Evolutionary conservation across 2,888 invertebrate species (phyloP).

Genomic region (Epinotia demarniana): DNA sequence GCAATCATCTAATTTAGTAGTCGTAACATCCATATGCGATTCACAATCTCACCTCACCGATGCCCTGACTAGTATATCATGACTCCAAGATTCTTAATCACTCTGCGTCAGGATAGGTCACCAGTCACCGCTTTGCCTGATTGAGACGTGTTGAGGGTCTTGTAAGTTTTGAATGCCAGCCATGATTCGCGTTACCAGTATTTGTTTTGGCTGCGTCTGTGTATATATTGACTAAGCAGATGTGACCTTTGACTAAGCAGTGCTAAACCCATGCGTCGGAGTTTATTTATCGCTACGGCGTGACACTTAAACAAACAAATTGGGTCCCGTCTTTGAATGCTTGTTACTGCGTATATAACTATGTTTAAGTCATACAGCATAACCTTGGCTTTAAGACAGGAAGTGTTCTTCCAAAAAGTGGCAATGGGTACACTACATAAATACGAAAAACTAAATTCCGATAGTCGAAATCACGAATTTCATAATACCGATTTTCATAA

Average conservation of each 20-base stretch:
- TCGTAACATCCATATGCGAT: neutral
- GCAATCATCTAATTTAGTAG: conserved; percentile 14
- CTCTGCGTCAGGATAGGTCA: too few species aligned
- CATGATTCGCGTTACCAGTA: neutral
- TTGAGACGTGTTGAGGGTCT: neutral
- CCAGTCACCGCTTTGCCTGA: too few species aligned
- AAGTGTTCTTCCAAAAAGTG: too few species aligned
- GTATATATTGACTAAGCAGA: conserved; percentile 29
- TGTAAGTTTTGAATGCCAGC: neutral
- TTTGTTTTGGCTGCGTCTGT: conserved; percentile 41
- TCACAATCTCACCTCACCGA: neutral
- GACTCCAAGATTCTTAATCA: too few species aligned
- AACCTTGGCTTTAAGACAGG: too few species aligned
- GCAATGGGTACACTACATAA: too few species aligned
- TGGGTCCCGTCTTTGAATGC: neutral
- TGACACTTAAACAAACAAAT: conserved; percentile 24
- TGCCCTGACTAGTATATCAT: too few species aligned
- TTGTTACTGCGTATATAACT: too few species aligned
- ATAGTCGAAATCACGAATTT: too few species aligned
- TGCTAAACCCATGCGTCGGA: neutral
- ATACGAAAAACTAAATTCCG: too few species aligned
- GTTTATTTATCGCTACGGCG: conserved; percentile 20
- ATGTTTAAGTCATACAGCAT: too few species aligned
- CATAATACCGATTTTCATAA: too few species aligned
- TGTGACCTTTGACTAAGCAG: conserved; percentile 27